Evolutionary conservation across 2,888 invertebrate species (phyloP), one percentile per base, ranked within the genome.

Genomic region (Campoplex capitator): DNA sequence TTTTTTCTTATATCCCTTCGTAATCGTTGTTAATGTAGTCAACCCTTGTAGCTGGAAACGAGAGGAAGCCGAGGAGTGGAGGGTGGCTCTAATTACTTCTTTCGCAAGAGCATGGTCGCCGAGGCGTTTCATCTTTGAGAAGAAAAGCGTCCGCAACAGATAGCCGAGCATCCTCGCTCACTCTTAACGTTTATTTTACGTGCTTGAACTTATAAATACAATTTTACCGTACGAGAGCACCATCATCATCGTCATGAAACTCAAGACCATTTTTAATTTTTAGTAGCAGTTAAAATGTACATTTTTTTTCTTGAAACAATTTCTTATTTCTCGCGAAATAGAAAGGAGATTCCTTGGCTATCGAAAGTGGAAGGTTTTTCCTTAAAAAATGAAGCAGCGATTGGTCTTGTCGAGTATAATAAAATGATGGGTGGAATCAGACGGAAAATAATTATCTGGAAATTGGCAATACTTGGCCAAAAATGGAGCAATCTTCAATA

Each of bases 1-100:
- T 38, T 38, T 77, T 73, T 77, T 79, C 74, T 82, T 71, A 42
- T 83, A 65, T 78, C 68, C 78, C 51, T 65, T 85, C 67, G 81
- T 79, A 74, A 87, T 84, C 87, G 79, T 84, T 83, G 87, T 87
- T 84, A 87, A 87, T 87, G 84, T 82, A 87, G 87, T 87, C 87
- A 87, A 70, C 84, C 83, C 84, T 83, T 85, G 65, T 70, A 87
- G 58, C 42, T n/a, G 23, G 35, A 51, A 62, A 35, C 56, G 54
- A 65, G n/a, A 62, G 58, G 48, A 42, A 80, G 54, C 11, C 13
- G n/a, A 56, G 70, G 42, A 71, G 42, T 28, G 18, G 11, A 45
- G 23, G 84, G 58, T 78, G 78, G 56, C 82, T 84, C 83, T 87
- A 87, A 87, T 87, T 87, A 85, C 87, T 85, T 75, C 87, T 87